These are phyloP conservation scores for Lycaon pictus DNA, from an alignment of 2,113 vertebrate species.

Conservation along the genomic window DNA sequence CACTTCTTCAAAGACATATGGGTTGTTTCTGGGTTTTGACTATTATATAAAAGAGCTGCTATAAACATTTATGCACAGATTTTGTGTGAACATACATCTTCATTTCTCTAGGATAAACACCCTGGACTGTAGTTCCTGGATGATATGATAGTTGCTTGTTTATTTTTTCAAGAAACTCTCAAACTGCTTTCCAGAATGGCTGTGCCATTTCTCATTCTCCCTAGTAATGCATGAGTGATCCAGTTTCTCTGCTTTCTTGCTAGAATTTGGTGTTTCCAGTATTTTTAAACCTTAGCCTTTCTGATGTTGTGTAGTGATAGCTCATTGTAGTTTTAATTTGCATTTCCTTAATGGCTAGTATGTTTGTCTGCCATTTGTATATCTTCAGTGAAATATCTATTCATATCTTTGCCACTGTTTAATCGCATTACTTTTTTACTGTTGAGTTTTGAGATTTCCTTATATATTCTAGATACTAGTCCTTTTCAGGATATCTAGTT, in stretches of 20 bases:
- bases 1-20: background rate
- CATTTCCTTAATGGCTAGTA: background rate
- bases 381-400: background rate
- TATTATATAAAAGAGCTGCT: background rate
- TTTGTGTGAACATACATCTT: background rate
- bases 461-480: background rate
- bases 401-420: background rate
- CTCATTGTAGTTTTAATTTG: background rate
- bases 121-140: background rate
- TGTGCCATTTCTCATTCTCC: background rate
- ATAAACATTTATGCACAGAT: background rate
- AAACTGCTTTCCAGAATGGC: background rate
- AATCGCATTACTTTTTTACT: background rate
- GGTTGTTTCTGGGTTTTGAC: background rate
- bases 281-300: background rate
- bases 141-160: background rate
- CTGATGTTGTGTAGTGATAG: background rate
- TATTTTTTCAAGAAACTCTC: background rate
- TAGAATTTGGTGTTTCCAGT: background rate
- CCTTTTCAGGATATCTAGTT: background rate
- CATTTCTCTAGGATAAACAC: background rate
- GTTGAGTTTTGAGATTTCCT: constrained; percentile 31
- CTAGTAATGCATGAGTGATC: background rate
- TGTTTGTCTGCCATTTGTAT: background rate
- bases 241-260: background rate